Percentiles rank a stretch among this genome's conserved stretches.
phyloP scores from a whole-genome alignment of 2,888 invertebrate genomes.

The Andrena fulva region DNA sequence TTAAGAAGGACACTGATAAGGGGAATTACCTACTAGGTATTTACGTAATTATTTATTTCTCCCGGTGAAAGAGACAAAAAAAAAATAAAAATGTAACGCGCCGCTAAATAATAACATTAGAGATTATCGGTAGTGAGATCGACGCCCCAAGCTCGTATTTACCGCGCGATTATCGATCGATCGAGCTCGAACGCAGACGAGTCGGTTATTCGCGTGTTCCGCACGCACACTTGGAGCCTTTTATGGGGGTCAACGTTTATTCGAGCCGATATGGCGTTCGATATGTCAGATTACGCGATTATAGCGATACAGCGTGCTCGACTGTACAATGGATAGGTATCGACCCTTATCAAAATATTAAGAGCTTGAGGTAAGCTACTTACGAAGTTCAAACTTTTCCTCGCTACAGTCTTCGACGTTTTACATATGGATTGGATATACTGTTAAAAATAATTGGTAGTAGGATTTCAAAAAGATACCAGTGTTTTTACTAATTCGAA shows the following conservation, averaged over 20 bases:
- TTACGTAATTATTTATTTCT: constrained; percentile 36
- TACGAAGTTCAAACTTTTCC: not conserved
- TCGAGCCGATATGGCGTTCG: constrained; percentile 26
- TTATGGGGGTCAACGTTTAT: constrained; percentile 49
- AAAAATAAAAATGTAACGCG: not conserved
- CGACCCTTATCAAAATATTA: constrained; percentile 4
- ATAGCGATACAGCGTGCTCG: constrained; percentile 44
- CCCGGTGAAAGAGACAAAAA: not conserved
- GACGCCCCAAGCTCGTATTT: constrained; percentile 50
- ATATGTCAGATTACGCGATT: constrained; percentile 44
- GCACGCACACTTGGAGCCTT: constrained; percentile 44
- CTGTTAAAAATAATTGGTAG: too few species aligned
- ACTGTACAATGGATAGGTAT: constrained; percentile 29
- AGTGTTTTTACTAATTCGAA: not conserved
- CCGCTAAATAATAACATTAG: constrained; percentile 47
- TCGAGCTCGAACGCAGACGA: constrained; percentile 19
- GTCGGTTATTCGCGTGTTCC: constrained; percentile 21
- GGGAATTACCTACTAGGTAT: not conserved
- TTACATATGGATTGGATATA: not conserved
- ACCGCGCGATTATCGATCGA: constrained; percentile 49
- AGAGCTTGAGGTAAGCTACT: constrained; percentile 22
- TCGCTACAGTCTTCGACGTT: not conserved
- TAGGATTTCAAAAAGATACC: not conserved
- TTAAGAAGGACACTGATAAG: not conserved
- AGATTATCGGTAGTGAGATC: constrained; percentile 55